Percentiles rank a stretch among this genome's conserved stretches.
These are phyloP conservation scores for Drosophila peninsularis DNA, from an alignment of 2,888 invertebrate species.

Conservation along the genomic window DNA sequence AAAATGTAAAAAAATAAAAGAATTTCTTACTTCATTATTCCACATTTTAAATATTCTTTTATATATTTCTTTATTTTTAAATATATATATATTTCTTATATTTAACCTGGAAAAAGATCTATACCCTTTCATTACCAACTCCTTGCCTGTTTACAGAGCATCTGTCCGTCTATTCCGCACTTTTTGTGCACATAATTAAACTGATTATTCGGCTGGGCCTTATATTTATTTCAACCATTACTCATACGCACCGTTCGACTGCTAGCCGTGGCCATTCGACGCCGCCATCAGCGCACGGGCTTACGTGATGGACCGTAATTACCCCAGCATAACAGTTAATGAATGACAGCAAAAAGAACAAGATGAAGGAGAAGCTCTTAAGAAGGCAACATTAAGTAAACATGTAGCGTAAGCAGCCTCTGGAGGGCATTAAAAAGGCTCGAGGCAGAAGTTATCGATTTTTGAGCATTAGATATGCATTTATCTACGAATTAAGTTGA, in stretches of 20 bases:
- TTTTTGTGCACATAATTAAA: constrained; percentile 4
- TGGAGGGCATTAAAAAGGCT: neutral
- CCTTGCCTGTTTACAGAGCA: neutral
- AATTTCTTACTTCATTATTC: too few species aligned
- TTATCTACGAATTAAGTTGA: neutral
- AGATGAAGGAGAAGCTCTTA: constrained; percentile 5
- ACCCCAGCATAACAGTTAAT: constrained; percentile 45
- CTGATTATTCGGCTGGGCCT: constrained; percentile 30
- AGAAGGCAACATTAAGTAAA: constrained; percentile 31
- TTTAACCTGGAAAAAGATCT: too few species aligned
- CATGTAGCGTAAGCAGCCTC: neutral
- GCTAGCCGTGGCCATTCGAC: constrained; percentile 12
- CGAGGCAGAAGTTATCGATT: neutral
- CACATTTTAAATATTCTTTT: too few species aligned
- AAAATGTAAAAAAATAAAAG: too few species aligned
- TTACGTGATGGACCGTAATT: constrained; percentile 50
- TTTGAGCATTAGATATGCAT: constrained; percentile 9
- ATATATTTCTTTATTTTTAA: too few species aligned
- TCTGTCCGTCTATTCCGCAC: neutral
- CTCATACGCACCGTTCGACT: constrained; percentile 7
- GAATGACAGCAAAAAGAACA: constrained; percentile 26
- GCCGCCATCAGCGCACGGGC: constrained; percentile 22
- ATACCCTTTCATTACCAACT: too few species aligned
- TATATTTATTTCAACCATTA: constrained; percentile 19
- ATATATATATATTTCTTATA: too few species aligned